Conservation (phyloP, 2,888 invertebrate species). For the Ormyrus rosae region DNA sequence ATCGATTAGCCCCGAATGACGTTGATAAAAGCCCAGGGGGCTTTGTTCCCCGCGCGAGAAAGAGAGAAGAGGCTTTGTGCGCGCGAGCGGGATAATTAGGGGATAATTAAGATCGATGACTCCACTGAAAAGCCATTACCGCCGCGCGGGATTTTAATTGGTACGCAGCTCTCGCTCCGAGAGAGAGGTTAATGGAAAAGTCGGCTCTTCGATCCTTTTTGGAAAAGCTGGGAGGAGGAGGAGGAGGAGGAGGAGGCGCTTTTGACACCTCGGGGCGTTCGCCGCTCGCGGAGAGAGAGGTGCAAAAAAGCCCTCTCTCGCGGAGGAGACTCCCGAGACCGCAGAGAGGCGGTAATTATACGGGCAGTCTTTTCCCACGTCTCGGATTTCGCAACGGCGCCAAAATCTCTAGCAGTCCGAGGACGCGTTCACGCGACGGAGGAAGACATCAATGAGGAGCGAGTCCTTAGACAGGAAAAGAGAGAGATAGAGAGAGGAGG, state of each 20-base stretch:
- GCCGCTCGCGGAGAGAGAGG: too few relatives aligned
- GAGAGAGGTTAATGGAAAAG: too few relatives aligned
- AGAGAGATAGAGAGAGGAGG: neutral
- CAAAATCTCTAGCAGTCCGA: slow-evolving; percentile 20
- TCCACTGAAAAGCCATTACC: slow-evolving; percentile 35
- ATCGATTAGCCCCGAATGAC: slow-evolving; percentile 50
- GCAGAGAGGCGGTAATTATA: slow-evolving; percentile 40
- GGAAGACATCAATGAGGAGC: slow-evolving; percentile 27
- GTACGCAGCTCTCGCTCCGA: neutral
- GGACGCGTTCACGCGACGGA: slow-evolving; percentile 37
- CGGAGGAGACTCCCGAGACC: neutral
- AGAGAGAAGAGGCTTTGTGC: too few relatives aligned
- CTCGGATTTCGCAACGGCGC: slow-evolving; percentile 49
- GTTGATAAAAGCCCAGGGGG: slow-evolving; percentile 19
- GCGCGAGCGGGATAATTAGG: slow-evolving; percentile 16
- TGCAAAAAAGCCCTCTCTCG: too few relatives aligned
- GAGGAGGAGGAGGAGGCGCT: too few relatives aligned
- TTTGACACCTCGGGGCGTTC: too few relatives aligned
- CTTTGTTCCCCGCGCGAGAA: neutral
- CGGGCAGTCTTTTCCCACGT: slow-evolving; percentile 48
- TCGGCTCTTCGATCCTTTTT: neutral
- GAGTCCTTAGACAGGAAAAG: slow-evolving; percentile 12
- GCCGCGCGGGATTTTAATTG: slow-evolving; percentile 1
- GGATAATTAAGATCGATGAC: slow-evolving; percentile 51
- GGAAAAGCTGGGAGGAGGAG: too few relatives aligned